A percentile compares a stretch with the other conserved stretches of the same genome.
Conservation (phyloP, 2,888 invertebrate genomes). For the Ochropleura leucogaster region DNA sequence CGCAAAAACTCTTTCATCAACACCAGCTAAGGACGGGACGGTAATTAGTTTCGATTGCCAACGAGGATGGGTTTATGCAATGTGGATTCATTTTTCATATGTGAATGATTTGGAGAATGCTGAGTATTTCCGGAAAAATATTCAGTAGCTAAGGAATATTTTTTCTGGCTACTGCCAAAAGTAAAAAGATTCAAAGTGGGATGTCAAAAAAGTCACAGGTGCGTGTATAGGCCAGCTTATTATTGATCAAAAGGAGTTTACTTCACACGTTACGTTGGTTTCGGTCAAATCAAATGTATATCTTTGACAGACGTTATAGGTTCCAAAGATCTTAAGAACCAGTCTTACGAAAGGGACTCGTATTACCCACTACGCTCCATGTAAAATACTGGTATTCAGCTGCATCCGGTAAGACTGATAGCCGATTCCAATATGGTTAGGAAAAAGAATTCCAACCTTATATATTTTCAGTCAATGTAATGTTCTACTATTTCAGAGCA, state of each 20-base stretch:
- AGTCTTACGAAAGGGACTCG: no score
- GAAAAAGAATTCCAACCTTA: neutral
- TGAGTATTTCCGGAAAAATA: neutral
- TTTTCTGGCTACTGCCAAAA: no score
- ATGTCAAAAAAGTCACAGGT: neutral
- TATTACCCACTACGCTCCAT: no score
- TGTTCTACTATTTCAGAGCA: neutral
- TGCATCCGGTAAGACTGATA: no score
- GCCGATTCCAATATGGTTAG: no score
- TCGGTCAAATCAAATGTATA: no score
- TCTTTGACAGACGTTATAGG: no score
- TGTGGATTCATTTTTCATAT: conserved; percentile 25
- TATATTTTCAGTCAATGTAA: neutral
- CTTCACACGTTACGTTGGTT: no score
- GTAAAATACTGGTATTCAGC: no score
- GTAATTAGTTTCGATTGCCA: conserved; percentile 82
- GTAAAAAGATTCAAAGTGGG: neutral
- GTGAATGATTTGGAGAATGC: neutral
- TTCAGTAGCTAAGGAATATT: neutral
- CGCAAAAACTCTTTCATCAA: conserved; percentile 86
- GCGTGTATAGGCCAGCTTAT: neutral
- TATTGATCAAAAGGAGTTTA: neutral
- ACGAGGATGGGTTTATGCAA: conserved; percentile 71
- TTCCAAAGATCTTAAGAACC: no score
- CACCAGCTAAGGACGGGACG: conserved; percentile 77